Percentiles rank a stretch among this genome's conserved stretches.
Evolutionary conservation across 30 jellyfish, hydroid and myxozoan species (phyloP).

Genomic region (Hydractinia echinata): DNA sequence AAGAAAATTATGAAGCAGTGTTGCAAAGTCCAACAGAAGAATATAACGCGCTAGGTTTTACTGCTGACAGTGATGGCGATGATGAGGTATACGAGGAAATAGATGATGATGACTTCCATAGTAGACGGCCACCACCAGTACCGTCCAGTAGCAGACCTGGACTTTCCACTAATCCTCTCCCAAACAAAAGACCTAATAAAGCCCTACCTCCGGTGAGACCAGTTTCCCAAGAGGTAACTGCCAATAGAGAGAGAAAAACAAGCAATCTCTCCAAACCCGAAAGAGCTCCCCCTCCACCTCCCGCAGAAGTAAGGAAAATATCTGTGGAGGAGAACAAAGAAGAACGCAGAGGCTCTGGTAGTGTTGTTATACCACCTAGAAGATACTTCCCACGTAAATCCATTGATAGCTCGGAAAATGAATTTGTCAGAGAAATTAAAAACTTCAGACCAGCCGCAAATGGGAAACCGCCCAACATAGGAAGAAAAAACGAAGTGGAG

Average conservation of each 20-base stretch:
- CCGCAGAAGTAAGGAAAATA: neutral
- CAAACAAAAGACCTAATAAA: too few relatives aligned
- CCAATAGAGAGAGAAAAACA: neutral
- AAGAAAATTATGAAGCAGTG: neutral
- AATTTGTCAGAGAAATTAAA: too few relatives aligned
- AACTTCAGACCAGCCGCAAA: too few relatives aligned
- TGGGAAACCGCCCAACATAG: too few relatives aligned
- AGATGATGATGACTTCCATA: neutral
- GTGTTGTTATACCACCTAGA: neutral
- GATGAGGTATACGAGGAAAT: constrained; percentile 20
- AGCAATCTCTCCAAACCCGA: constrained; percentile 7
- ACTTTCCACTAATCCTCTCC: too few relatives aligned
- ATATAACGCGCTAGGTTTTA: neutral
- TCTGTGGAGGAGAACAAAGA: neutral
- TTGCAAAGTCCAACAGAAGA: neutral
- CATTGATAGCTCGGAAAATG: too few relatives aligned
- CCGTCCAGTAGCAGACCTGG: too few relatives aligned
- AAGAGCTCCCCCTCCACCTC: constrained; percentile 24
- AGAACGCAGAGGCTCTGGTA: neutral
- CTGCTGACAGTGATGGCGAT: neutral
- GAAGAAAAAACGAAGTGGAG: too few relatives aligned
- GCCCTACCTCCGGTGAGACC: neutral
- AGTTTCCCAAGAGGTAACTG: neutral
- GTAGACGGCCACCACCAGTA: too few relatives aligned
- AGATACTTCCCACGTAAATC: neutral